A percentile compares a stretch with the other conserved stretches of the same genome.
These are phyloP conservation scores for Eupithecia centaureata DNA, from an alignment of 2,888 invertebrate species.

Conservation along the genomic window DNA sequence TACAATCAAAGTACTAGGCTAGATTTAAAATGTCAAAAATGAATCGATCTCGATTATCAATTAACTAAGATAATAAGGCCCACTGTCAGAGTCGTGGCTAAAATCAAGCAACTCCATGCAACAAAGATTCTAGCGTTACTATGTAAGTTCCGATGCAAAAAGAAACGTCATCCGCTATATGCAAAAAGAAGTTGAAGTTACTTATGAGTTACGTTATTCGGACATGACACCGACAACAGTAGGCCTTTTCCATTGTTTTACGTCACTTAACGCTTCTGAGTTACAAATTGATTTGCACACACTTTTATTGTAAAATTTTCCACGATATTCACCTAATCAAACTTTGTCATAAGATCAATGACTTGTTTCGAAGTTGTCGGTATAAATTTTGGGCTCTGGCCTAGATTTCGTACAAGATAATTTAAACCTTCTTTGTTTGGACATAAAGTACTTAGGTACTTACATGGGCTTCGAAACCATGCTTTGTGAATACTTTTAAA, in stretches of 20 bases:
- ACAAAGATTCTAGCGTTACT: no score
- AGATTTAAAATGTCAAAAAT: no score
- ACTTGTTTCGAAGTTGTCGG: neutral
- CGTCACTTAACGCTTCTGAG: neutral
- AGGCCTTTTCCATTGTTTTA: slow-evolving; percentile 10
- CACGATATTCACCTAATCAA: neutral
- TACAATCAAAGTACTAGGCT: no score
- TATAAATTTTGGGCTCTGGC: neutral
- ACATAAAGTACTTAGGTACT: neutral
- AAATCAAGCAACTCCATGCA: no score
- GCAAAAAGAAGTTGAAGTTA: no score
- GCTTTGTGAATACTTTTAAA: neutral
- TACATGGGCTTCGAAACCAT: neutral
- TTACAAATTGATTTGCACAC: neutral
- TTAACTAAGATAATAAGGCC: no score
- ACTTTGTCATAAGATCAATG: slow-evolving; percentile 7
- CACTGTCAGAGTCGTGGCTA: no score
- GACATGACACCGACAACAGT: neutral
- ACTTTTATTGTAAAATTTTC: slow-evolving; percentile 7
- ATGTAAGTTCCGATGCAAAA: no score
- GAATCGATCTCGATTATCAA: no score
- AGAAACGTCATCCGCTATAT: no score
- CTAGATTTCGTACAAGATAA: neutral
- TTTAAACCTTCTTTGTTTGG: neutral
- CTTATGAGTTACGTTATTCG: no score